Evolutionary conservation across 37 sponge, comb jelly and placozoan genomes (phyloP).

Genomic region (Cliona cf. orientalis): DNA sequence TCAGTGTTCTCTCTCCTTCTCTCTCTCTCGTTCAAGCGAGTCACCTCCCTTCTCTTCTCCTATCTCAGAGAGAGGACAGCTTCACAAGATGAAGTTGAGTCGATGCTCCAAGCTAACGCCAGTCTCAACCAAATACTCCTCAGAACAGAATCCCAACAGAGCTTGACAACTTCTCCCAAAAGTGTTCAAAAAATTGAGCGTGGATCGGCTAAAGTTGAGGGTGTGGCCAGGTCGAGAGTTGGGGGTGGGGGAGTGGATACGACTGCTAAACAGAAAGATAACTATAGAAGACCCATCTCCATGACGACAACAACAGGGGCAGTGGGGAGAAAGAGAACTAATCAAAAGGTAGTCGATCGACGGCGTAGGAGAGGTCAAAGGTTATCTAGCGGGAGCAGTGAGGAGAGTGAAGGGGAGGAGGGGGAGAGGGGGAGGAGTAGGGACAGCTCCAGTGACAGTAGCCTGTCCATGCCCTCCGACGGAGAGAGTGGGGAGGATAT

Average conservation of each 20-base stretch:
- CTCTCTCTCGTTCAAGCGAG: constrained; percentile 3
- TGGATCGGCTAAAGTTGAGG: no score
- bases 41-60: constrained; percentile 4
- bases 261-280: background rate
- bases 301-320: no score
- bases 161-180: no score
- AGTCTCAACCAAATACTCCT: background rate
- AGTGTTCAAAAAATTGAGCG: no score
- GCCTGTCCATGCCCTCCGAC: constrained; percentile 33
- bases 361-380: constrained; percentile 8
- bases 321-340: constrained; percentile 11
- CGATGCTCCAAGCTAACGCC: background rate
- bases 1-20: constrained; percentile 77
- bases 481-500: constrained; percentile 33
- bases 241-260: no score
- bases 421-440: background rate
- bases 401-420: constrained; percentile 20
- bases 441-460: constrained; percentile 4
- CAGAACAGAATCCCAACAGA: no score
- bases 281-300: constrained; percentile 2
- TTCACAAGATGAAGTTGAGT: background rate
- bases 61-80: background rate
- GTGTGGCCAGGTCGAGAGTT: no score
- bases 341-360: constrained; percentile 16
- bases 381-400: background rate